Evolutionary conservation across 1,140 invertebrate species (phyloP), one percentile per base, ranked within the genome.

Genomic region (Telenomus remus): DNA sequence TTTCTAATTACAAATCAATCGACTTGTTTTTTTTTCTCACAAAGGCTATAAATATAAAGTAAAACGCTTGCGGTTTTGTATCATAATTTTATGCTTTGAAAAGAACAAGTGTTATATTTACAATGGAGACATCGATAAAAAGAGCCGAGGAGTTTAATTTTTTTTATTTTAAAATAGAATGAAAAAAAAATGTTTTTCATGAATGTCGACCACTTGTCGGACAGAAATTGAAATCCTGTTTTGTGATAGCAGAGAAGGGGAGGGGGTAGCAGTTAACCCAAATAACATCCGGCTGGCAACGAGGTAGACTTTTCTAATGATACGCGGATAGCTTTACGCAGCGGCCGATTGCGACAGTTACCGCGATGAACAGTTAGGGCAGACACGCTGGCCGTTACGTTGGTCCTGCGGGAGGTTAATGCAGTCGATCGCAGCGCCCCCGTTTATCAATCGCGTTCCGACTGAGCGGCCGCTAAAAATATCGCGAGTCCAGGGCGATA

Each of bases 371-470:
- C 70, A 65, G 70, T 73, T 73, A 73, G 42, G 60, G 70, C 55
- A 35, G 48, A 43, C 47, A 50, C 65, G 63, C 50, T 54, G 53
- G 14, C 43, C 59, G 72, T 64, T 75, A 68, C 54, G 19, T 65
- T 71, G 59, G 69, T 55, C 43, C 69, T 44, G 69, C 48, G 53
- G 69, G 70, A 78, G 76, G 76, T 78, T 66, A 78, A 73, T 53
- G 69, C 63, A 46, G 63, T 68, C 49, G 64, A 51, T 63, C 59
- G 49, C 47, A 46, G 59, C 46, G 63, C 61, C 68, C 59, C 56
- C 63, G 49, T 61, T 66, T 66, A 53, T 64, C 33, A 66, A 74
- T 50, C 27, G 39, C 42, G 37, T 59, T 57, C 64, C 54, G 65
- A 53, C 15, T 42, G n/a, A 55, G 37, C 16, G 54, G 55, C 64